phyloP scores from a whole-genome alignment of 2,797 vertebrate genomes.

The Aplochiton taeniatus region DNA sequence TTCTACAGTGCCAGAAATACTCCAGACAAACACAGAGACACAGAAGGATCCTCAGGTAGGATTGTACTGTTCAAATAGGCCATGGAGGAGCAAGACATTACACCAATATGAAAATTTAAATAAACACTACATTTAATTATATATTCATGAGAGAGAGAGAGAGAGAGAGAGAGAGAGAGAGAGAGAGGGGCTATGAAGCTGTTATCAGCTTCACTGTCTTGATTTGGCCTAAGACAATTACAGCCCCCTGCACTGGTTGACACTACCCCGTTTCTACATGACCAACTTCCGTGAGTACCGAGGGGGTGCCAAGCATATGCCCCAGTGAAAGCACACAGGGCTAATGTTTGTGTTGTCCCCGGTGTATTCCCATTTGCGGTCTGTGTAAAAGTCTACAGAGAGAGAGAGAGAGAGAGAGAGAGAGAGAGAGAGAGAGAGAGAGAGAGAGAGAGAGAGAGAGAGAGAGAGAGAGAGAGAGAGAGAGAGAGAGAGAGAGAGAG shows the following conservation, averaged over 20 bases:
- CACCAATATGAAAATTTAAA: no score
- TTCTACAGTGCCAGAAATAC: constrained; percentile 63
- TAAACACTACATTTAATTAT: no score
- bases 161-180: no score
- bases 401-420: constrained; percentile 17
- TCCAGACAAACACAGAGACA: constrained; percentile 50
- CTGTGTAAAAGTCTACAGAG: constrained; percentile 58
- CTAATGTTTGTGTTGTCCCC: constrained; percentile 53
- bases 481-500: background rate
- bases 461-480: constrained; percentile 9
- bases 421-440: constrained; percentile 9
- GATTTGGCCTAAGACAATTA: background rate
- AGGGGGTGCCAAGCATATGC: constrained; percentile 53
- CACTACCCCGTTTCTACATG: constrained; percentile 29
- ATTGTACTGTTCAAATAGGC: constrained; percentile 40
- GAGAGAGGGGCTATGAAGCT: no score
- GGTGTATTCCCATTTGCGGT: constrained; percentile 64
- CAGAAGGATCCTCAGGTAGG: constrained; percentile 23
- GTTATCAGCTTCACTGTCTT: constrained; percentile 30
- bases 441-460: constrained; percentile 21
- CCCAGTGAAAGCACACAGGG: constrained; percentile 23
- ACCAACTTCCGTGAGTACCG: constrained; percentile 45
- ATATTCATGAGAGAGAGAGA: no score
- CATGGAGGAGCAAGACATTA: no score
- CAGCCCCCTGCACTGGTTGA: background rate